Evolutionary conservation across 2,888 invertebrate species (phyloP).

Genomic region (Unio delphinus): DNA sequence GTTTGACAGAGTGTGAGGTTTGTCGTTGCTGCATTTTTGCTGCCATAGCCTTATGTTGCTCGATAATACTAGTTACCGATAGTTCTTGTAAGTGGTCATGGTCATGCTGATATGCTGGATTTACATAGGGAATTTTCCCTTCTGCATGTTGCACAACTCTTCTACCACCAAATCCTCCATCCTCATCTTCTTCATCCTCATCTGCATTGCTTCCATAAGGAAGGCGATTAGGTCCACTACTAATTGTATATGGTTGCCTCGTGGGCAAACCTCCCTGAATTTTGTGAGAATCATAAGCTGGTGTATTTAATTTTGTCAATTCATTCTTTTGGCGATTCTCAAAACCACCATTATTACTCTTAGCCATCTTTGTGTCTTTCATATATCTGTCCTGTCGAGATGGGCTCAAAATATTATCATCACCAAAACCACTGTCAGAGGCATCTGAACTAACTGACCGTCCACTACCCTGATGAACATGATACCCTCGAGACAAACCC

Average conservation of each 20-base stretch:
- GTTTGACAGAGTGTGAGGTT: not conserved
- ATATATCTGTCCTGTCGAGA: no score
- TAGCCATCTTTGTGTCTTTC: no score
- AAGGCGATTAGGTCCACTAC: no score
- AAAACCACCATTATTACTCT: no score
- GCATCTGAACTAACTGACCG: slow-evolving; percentile 37
- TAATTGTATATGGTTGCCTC: no score
- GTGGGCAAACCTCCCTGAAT: no score
- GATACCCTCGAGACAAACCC: slow-evolving; percentile 17
- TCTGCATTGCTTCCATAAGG: not conserved
- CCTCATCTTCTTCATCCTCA: slow-evolving; percentile 15
- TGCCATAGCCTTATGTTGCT: slow-evolving; percentile 40
- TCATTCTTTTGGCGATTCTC: no score
- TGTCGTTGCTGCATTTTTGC: slow-evolving; percentile 29
- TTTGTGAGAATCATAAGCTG: no score
- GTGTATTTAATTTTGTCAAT: no score
- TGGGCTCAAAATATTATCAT: slow-evolving; percentile 7
- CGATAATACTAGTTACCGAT: slow-evolving; percentile 28
- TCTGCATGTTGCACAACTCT: not conserved
- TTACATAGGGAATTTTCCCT: slow-evolving; percentile 27
- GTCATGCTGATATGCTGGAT: slow-evolving; percentile 28
- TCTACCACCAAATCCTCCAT: slow-evolving; percentile 1
- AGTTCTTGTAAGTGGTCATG: slow-evolving; percentile 14
- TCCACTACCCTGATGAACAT: slow-evolving; percentile 43
- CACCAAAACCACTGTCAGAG: slow-evolving; percentile 46